Base-by-base conservation (phyloP, 2,888 invertebrate species). In the Dicroscelio sp. region DNA sequence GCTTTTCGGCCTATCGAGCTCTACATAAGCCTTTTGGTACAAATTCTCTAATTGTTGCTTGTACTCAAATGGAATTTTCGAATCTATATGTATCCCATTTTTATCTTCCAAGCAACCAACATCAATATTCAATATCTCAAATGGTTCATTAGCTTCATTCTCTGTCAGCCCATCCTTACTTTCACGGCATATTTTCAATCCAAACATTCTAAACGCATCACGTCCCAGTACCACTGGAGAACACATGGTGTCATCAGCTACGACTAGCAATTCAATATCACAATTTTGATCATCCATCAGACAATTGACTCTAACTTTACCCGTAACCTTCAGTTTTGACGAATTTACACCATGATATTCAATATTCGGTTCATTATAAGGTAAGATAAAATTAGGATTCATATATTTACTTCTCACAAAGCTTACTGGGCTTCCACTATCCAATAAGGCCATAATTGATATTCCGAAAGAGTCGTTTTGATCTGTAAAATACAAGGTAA, bases 341-440 rank as follows among this genome's bases (percentile, higher is more conserved):
- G 79, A 43, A 31, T 71, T 79, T n/a, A 86, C 30, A 23, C 86
- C 86, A 12, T 35, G n/a, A 71, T 71, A 52, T 30, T 48, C 35
- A 3, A n/a, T 31, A 6, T 48, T 33, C 1, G 0, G 1, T 31
- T 60, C 23, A 27, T 2, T 5, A 63, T 52, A 84, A 6, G 35
- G 48, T 30, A 52, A 23, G 35, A 86, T 80, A 1, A 52, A 5
- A 20, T 80, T 35, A 6, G 69, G 31, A 27, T 14, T 63, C 1
- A 79, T 1, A 52, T 25, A 86, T 27, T 86, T 43, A 2, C n/a
- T 20, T 67, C 71, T 71, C 20, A 86, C 65, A 2, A 63, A 30
- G 52, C 86, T 86, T 25, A 80, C 25, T 0, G 86, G 73, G 17
- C 86, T 86, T n/a, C 86, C 73, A 33, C 63, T 80, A 23, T 80